A percentile compares a stretch with the other conserved stretches of the same genome.
Conservation (phyloP, 2,113 vertebrate species). For the Chamaea fasciata region DNA sequence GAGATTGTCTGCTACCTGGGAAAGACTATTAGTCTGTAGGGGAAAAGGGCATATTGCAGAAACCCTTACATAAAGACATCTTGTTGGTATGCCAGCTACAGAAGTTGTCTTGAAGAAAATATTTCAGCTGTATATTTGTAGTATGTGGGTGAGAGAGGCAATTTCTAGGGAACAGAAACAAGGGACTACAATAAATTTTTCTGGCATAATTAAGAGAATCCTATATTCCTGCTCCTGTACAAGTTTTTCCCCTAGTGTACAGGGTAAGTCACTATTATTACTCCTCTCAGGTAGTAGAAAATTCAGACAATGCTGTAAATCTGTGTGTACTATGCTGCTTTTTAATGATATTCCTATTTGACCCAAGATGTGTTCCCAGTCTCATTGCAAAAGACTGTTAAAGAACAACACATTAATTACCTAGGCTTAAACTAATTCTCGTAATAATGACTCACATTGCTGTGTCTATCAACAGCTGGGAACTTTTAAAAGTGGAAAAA, state of each 20-base stretch:
- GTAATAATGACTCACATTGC: background rate
- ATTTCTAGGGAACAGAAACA: background rate
- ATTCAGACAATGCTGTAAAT: background rate
- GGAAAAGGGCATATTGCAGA: background rate
- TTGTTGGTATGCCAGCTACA: background rate
- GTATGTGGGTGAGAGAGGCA: background rate
- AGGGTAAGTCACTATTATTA: background rate
- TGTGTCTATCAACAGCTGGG: background rate
- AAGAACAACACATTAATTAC: background rate
- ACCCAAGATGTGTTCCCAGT: background rate
- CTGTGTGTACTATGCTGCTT: background rate
- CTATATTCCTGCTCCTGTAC: background rate
- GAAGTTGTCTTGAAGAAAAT: background rate
- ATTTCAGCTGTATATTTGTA: background rate
- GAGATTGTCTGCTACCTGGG: background rate
- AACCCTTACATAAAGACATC: background rate
- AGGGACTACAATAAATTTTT: background rate
- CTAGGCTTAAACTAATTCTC: background rate
- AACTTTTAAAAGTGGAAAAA: background rate
- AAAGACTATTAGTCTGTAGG: background rate
- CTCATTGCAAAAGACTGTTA: background rate
- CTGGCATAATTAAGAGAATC: background rate
- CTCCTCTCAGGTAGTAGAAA: background rate
- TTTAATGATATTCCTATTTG: background rate
- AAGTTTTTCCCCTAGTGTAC: background rate